A percentile compares a stretch with the other conserved stretches of the same genome.
Conservation (phyloP, 2,888 invertebrate genomes). For the Belgica antarctica region DNA sequence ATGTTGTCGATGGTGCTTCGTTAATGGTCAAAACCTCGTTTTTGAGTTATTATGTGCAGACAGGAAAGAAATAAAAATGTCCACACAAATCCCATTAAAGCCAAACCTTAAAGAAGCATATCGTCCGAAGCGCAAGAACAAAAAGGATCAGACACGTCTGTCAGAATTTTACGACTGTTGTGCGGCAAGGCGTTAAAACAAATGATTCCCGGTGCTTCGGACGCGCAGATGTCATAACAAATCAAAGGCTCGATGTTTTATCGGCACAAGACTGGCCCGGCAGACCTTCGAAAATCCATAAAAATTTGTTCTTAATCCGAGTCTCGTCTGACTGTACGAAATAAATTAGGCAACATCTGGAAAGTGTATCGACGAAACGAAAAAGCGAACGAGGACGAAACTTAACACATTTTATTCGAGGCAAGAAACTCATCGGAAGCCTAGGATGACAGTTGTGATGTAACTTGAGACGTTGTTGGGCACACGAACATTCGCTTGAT, state of each 20-base stretch:
- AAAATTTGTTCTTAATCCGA: not conserved
- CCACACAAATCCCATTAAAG: not conserved
- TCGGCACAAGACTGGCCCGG: too few species aligned
- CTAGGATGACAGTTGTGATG: conserved; percentile 36
- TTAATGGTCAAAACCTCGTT: not conserved
- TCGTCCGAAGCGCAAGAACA: not conserved
- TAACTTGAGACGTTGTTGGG: conserved; percentile 35
- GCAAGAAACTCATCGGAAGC: conserved; percentile 2
- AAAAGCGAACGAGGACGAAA: not conserved
- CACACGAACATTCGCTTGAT: too few species aligned
- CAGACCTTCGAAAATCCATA: not conserved
- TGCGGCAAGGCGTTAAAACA: not conserved
- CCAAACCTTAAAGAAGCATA: not conserved
- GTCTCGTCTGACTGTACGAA: not conserved
- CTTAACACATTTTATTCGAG: not conserved
- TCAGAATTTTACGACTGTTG: not conserved
- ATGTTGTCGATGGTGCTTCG: too few species aligned
- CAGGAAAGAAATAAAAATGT: not conserved
- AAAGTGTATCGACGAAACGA: conserved; percentile 37
- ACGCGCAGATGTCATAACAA: conserved; percentile 14
- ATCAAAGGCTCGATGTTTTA: not conserved
- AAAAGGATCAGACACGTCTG: not conserved
- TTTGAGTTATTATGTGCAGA: not conserved
- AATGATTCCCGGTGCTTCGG: not conserved
- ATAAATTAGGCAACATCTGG: conserved; percentile 36